phyloP scores from a whole-genome alignment of 2,888 invertebrate genomes.

The Salticus scenicus region DNA sequence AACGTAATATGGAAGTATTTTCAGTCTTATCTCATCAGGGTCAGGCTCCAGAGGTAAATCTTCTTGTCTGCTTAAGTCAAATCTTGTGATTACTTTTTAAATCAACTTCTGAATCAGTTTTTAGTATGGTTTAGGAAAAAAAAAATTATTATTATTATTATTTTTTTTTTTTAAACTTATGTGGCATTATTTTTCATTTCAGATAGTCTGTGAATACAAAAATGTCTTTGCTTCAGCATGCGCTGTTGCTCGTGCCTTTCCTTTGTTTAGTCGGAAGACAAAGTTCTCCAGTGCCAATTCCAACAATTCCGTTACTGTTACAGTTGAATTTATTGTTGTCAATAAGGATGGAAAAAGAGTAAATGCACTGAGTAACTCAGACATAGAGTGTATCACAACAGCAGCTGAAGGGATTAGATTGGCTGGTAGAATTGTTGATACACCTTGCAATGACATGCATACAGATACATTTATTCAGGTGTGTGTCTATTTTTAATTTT shows the following conservation, averaged over 20 bases:
- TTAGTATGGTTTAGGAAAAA: too few species aligned
- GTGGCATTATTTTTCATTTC: too few species aligned
- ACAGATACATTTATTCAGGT: slow-evolving; percentile 86
- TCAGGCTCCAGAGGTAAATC: too few species aligned
- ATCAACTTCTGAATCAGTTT: too few species aligned
- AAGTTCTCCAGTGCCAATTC: slow-evolving; percentile 75
- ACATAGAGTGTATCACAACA: slow-evolving; percentile 77
- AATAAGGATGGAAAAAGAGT: slow-evolving; percentile 69
- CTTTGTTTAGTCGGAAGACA: slow-evolving; percentile 82
- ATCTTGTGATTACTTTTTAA: too few species aligned
- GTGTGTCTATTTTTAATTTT: slow-evolving; percentile 68
- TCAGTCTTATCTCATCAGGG: too few species aligned
- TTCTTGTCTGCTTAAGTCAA: too few species aligned
- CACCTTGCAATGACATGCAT: slow-evolving; percentile 89
- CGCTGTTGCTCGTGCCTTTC: slow-evolving; percentile 87
- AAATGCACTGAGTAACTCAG: slow-evolving; percentile 77
- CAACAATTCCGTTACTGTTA: slow-evolving; percentile 75
- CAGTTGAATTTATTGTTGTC: slow-evolving; percentile 79
- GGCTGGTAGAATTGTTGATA: slow-evolving; percentile 88
- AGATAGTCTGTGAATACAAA: slow-evolving; percentile 86
- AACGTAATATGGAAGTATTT: too few species aligned
- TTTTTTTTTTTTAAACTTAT: too few species aligned
- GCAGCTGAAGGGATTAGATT: slow-evolving; percentile 79
- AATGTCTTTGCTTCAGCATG: slow-evolving; percentile 87
- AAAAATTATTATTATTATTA: too few species aligned